Base-by-base conservation (phyloP, 2,113 vertebrate genomes). In the Tetrax tetrax region DNA sequence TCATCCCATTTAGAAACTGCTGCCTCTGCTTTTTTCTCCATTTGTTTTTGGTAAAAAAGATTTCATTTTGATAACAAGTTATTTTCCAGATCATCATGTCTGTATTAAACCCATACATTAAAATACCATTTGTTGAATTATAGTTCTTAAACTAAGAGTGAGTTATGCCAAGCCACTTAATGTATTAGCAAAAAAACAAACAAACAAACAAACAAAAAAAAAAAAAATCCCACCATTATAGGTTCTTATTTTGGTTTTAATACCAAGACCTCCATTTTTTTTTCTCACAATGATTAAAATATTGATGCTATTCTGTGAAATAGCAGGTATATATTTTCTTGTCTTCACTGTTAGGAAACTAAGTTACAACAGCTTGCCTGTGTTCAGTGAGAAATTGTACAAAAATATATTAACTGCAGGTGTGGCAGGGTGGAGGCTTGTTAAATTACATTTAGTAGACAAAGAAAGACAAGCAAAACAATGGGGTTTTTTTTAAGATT, bases 101-200 rank as follows among this genome's bases (percentile, higher is more conserved):
- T 68, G 3, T 53, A 63, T 59, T 78, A 61, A 90, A 56, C 6
- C 9, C 33, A 15, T 7, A 12, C 4, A n/a, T 79, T 33, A 83
- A 72, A 53, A 7, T 43, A 68, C 5, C 66, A 14, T 38, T 60
- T 93, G 2, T 6, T 51, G 56, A 66, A 11, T 59, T 91, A 12
- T 74, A 59, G 15, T 63, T 79, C 20, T 76, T 89, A 50, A 7
- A 24, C 10, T 54, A 70, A 66, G 80, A 64, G 2, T 53, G 10
- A 64, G 1, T 80, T 53, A 61, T 82, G 10, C 9, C 37, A 74
- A 87, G 8, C 0, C 4, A 68, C 2, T 35, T 60, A 35, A 16
- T 0, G 0, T 38, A 16, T 31, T 45, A 71, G 5, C 1, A 75
- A 50, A n/a, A 57, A 43, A 75, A n/a, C n/a, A n/a, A n/a, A n/a